phyloP scores from a whole-genome alignment of 2,797 vertebrate genomes.

The Prunella strophiata region DNA sequence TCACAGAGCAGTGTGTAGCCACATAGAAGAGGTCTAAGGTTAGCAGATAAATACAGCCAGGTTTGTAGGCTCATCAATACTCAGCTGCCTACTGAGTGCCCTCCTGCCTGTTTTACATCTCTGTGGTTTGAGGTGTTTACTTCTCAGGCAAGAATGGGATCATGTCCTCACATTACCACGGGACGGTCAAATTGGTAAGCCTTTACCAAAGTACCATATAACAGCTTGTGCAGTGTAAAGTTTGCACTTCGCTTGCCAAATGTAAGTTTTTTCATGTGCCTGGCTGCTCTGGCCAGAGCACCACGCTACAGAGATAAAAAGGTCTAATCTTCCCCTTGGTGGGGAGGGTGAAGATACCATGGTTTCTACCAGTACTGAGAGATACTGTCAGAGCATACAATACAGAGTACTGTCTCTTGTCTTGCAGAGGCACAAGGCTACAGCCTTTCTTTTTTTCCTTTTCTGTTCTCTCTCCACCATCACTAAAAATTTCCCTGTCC shows the following conservation, averaged over 20 bases:
- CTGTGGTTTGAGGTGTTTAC: neutral
- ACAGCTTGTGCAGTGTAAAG: neutral
- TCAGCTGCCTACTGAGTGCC: neutral
- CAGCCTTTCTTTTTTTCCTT: neutral
- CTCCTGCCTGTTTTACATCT: neutral
- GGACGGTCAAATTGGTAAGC: neutral
- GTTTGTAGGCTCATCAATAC: neutral
- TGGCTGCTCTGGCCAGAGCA: neutral
- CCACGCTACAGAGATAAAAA: neutral
- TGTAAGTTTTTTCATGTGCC: neutral
- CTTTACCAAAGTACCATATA: neutral
- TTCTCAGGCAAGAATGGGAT: neutral
- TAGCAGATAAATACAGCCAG: neutral
- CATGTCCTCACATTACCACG: neutral
- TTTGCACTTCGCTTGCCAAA: neutral
- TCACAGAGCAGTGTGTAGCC: neutral
- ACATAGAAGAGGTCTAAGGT: neutral
- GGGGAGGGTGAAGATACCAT: neutral
- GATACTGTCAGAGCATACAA: too few species aligned
- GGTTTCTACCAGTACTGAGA: neutral
- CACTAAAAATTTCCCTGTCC: neutral
- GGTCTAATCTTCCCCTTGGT: neutral
- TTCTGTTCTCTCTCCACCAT: neutral
- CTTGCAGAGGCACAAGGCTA: neutral
- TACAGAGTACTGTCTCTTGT: too few species aligned